phyloP scores from a whole-genome alignment of 2,797 vertebrate species.

The Gallinago solitaria region DNA sequence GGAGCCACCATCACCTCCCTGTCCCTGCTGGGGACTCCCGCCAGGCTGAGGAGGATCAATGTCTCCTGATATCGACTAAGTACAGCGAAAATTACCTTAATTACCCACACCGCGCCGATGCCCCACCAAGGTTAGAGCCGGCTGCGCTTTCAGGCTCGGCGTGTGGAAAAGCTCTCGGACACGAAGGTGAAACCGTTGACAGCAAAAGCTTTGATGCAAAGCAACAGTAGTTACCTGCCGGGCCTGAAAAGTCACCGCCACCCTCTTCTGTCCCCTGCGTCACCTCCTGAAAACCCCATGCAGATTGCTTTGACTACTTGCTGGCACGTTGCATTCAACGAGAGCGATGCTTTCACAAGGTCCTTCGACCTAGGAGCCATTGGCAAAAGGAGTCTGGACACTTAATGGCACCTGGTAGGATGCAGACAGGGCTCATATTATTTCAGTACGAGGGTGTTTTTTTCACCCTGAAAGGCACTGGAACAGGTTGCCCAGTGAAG shows the following conservation, averaged over 20 bases:
- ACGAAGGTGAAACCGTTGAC: background rate
- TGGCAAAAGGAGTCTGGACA: background rate
- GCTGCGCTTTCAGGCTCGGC: background rate
- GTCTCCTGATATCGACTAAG: background rate
- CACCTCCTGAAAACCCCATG: background rate
- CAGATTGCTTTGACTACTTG: background rate
- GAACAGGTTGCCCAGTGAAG: background rate
- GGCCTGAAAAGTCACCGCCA: background rate
- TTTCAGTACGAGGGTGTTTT: background rate
- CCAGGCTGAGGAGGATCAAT: background rate
- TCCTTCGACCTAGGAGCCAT: background rate
- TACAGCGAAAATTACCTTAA: background rate
- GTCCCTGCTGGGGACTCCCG: background rate
- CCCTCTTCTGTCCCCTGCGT: background rate
- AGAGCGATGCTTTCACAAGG: background rate
- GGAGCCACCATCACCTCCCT: background rate
- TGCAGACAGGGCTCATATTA: background rate
- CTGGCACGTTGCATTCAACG: fast-evolving
- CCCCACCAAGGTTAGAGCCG: background rate
- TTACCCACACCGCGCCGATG: background rate
- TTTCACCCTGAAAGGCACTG: background rate
- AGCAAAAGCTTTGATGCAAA: background rate
- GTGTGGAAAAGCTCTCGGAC: background rate
- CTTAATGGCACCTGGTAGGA: background rate
- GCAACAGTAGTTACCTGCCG: background rate